Conservation (phyloP, 2,113 vertebrate genomes). For the Chionis minor region DNA sequence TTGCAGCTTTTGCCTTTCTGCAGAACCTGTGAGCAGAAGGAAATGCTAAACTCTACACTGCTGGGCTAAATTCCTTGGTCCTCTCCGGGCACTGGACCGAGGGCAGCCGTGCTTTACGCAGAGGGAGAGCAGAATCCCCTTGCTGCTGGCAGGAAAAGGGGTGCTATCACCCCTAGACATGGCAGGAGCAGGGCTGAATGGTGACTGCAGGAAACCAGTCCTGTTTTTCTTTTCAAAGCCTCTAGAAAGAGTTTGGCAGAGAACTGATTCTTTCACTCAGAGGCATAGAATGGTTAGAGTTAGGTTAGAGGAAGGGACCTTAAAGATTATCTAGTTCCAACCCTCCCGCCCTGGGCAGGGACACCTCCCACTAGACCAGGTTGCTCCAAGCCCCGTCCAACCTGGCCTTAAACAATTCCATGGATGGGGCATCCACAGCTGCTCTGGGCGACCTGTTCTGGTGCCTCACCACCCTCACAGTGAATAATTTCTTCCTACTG, state of each 20-base stretch:
- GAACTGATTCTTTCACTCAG: not conserved
- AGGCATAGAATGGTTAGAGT: not conserved
- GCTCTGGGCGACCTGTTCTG: no score
- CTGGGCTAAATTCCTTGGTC: not conserved
- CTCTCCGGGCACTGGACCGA: not conserved
- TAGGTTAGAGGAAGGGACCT: no score
- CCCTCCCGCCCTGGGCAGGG: no score
- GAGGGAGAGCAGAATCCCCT: not conserved
- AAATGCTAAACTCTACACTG: not conserved
- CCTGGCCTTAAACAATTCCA: no score
- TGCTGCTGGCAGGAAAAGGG: not conserved
- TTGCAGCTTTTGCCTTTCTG: constrained; percentile 42
- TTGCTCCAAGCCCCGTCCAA: no score
- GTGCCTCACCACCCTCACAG: no score
- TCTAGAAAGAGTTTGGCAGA: not conserved
- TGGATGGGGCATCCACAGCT: no score
- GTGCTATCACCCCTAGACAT: not conserved
- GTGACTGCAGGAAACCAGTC: not conserved
- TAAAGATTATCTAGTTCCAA: no score
- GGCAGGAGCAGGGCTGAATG: not conserved
- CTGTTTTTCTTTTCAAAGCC: not conserved
- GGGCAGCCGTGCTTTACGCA: not conserved
- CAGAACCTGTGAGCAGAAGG: not conserved
- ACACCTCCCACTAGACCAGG: no score
- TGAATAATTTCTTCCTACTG: no score